Conservation (phyloP, 2,888 invertebrate species). For the Thymelicus acteon region DNA sequence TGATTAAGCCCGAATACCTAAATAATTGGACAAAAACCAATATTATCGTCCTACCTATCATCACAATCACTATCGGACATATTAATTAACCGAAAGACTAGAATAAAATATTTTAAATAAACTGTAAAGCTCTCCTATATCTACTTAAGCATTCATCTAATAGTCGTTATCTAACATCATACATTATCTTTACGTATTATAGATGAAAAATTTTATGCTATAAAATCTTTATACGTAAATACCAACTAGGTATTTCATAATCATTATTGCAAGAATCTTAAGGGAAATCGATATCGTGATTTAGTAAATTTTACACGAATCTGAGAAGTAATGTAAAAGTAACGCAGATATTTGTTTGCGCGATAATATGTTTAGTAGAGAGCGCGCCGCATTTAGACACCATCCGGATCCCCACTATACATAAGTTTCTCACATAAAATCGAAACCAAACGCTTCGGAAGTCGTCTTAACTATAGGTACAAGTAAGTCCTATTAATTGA, state of each 20-base stretch:
- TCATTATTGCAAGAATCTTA: neutral
- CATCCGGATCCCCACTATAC: too few relatives aligned
- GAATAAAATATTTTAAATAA: slow-evolving; percentile 40
- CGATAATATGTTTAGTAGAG: neutral
- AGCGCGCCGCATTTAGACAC: neutral
- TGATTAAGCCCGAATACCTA: neutral
- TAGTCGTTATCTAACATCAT: slow-evolving; percentile 14
- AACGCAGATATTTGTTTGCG: too few relatives aligned
- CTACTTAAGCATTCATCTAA: slow-evolving; percentile 25
- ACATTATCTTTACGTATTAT: slow-evolving; percentile 9
- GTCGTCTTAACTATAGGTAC: slow-evolving; percentile 25
- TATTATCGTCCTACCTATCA: slow-evolving; percentile 12
- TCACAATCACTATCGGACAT: slow-evolving; percentile 25
- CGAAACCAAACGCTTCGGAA: slow-evolving; percentile 37
- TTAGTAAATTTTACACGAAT: too few relatives aligned
- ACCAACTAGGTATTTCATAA: neutral
- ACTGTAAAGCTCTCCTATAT: slow-evolving; percentile 33
- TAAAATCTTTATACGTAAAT: slow-evolving; percentile 17
- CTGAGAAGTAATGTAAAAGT: too few relatives aligned
- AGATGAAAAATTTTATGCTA: neutral
- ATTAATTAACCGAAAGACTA: slow-evolving; percentile 42
- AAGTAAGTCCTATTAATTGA: slow-evolving; percentile 48
- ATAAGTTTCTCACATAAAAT: slow-evolving; percentile 39
- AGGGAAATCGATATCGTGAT: neutral
- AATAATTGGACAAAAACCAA: slow-evolving; percentile 15